phyloP scores from a whole-genome alignment of 2,797 vertebrate species.

The Meriones psammophilus region DNA sequence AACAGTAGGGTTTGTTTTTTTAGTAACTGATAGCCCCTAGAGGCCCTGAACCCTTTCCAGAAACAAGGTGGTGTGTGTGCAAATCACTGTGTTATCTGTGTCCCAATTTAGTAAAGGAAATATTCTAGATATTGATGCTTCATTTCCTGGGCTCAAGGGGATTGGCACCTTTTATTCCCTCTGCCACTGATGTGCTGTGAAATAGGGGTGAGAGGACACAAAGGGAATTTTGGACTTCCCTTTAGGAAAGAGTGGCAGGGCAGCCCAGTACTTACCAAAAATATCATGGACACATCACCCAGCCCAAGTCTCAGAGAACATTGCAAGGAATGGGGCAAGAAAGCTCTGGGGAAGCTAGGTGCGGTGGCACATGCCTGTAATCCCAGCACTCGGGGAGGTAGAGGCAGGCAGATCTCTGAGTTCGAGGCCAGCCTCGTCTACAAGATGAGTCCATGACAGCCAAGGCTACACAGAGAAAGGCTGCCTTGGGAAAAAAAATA shows the following conservation, averaged over 20 bases:
- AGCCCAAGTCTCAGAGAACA: not conserved
- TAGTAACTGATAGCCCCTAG: not conserved
- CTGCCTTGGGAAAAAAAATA: too few species aligned
- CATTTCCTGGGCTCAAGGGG: not conserved
- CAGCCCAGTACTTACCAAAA: not conserved
- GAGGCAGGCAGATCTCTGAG: too few species aligned
- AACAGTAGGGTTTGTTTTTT: slow-evolving; percentile 43
- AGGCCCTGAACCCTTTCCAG: slow-evolving; percentile 15
- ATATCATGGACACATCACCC: not conserved
- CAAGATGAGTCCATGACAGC: too few species aligned
- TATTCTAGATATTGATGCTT: not conserved
- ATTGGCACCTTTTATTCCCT: not conserved
- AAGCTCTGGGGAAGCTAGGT: not conserved
- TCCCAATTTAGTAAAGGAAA: slow-evolving; percentile 4
- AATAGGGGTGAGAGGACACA: not conserved
- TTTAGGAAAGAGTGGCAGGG: not conserved
- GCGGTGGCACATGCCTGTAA: too few species aligned
- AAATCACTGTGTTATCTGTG: not conserved
- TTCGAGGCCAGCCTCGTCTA: too few species aligned
- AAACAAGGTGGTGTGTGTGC: not conserved
- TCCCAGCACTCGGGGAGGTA: too few species aligned
- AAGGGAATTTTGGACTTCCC: not conserved
- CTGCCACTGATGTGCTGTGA: not conserved
- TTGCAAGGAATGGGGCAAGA: not conserved
- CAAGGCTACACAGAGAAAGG: too few species aligned